Evolutionary conservation across 1,140 invertebrate species (phyloP).

Genomic region (Drosophila ohnishii): DNA sequence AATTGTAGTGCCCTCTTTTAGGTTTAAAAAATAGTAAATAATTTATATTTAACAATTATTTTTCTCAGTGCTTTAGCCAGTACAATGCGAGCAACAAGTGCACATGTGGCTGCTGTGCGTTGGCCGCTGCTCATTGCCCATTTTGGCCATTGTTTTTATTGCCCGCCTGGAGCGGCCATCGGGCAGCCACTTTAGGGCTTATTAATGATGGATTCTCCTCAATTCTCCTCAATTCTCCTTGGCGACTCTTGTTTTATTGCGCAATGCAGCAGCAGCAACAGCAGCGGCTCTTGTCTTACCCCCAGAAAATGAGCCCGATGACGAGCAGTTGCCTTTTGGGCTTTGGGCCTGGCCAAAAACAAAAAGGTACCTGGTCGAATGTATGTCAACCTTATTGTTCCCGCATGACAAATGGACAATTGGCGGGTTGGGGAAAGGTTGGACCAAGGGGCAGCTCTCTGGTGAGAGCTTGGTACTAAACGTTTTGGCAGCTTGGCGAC

Average conservation of each 20-base stretch:
- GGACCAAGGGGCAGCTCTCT: constrained; percentile 11
- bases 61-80: constrained; percentile 17
- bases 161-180: constrained; percentile 69
- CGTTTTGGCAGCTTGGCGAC: constrained; percentile 77
- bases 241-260: constrained; percentile 69
- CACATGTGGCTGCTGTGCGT: constrained; percentile 52
- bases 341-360: constrained; percentile 24
- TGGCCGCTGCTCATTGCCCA: constrained; percentile 67
- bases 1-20: too few species aligned
- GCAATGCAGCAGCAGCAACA: constrained; percentile 48
- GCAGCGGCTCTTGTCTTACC: constrained; percentile 14
- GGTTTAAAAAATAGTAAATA: not conserved
- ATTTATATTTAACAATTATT: not conserved
- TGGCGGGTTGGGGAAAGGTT: constrained; percentile 12
- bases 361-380: constrained; percentile 59
- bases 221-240: constrained; percentile 67
- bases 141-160: constrained; percentile 79
- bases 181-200: constrained; percentile 77
- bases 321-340: constrained; percentile 1
- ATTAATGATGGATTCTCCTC: constrained; percentile 80
- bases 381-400: constrained; percentile 71
- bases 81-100: constrained; percentile 57
- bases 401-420: constrained; percentile 78
- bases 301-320: constrained; percentile 8
- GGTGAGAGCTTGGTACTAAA: constrained; percentile 70